Evolutionary conservation across 2,113 vertebrate genomes (phyloP).

Genomic region (Anseranas semipalmata): DNA sequence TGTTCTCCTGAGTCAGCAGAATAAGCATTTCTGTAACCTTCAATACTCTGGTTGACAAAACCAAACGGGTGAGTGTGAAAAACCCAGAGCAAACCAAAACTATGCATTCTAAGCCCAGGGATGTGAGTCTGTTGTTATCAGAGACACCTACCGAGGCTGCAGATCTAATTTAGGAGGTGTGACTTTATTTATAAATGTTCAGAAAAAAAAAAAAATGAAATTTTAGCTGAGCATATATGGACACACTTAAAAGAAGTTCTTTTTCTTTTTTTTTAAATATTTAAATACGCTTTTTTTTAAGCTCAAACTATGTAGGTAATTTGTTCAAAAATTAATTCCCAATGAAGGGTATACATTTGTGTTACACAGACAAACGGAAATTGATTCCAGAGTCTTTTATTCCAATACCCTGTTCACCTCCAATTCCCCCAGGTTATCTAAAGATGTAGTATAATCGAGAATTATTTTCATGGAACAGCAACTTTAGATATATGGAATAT

Average conservation of each 20-base stretch:
- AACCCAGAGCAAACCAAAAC: background rate
- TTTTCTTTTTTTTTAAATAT: background rate
- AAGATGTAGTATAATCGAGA: background rate
- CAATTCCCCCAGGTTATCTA: background rate
- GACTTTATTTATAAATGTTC: background rate
- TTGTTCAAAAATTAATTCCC: background rate
- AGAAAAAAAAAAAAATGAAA: background rate
- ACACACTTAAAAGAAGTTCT: background rate
- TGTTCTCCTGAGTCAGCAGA: constrained; percentile 6
- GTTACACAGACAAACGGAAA: background rate
- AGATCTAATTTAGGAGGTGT: background rate
- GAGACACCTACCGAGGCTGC: background rate
- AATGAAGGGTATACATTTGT: background rate
- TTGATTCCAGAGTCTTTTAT: background rate
- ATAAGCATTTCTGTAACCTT: constrained; percentile 23
- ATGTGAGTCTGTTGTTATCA: background rate
- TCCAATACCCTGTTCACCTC: background rate
- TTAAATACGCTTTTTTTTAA: background rate
- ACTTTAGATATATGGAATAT: background rate
- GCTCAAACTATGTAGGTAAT: background rate
- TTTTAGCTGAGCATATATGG: background rate
- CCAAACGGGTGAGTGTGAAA: background rate
- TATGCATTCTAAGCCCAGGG: background rate
- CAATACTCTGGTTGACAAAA: background rate
- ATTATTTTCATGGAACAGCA: background rate